Evolutionary conservation across 2,888 invertebrate species (phyloP).

Genomic region (Caenorhabditis sp.): DNA sequence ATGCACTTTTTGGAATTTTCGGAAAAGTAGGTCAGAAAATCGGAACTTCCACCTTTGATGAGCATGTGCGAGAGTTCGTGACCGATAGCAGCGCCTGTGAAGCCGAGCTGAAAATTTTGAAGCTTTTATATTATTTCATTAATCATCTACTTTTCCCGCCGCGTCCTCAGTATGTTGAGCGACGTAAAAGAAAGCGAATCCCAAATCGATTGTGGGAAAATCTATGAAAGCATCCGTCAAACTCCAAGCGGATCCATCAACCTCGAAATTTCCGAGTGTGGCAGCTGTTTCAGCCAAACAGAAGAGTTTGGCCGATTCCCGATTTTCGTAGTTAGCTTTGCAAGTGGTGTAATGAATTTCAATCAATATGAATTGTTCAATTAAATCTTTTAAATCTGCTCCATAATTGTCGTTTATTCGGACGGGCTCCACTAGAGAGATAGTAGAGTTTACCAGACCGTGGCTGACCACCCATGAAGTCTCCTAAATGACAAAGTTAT

Average conservation of each 20-base stretch:
- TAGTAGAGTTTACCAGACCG: too few species aligned
- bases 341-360: neutral
- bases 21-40: neutral
- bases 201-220: neutral
- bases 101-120: neutral
- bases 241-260: too few species aligned
- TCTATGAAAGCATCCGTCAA: neutral
- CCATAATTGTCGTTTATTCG: neutral
- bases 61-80: slow-evolving; percentile 22
- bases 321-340: neutral
- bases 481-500: too few species aligned
- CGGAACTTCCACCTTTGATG: neutral
- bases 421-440: too few species aligned
- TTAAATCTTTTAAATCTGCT: neutral
- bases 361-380: neutral
- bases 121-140: neutral
- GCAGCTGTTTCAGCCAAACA: neutral
- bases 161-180: neutral
- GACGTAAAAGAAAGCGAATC: neutral
- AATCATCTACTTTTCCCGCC: neutral
- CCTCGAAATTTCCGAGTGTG: too few species aligned
- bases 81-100: neutral
- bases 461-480: too few species aligned
- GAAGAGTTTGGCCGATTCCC: neutral
- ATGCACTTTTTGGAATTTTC: slow-evolving; percentile 9